Conservation (phyloP, 2,113 vertebrate species). For the Oenanthe oenanthe region DNA sequence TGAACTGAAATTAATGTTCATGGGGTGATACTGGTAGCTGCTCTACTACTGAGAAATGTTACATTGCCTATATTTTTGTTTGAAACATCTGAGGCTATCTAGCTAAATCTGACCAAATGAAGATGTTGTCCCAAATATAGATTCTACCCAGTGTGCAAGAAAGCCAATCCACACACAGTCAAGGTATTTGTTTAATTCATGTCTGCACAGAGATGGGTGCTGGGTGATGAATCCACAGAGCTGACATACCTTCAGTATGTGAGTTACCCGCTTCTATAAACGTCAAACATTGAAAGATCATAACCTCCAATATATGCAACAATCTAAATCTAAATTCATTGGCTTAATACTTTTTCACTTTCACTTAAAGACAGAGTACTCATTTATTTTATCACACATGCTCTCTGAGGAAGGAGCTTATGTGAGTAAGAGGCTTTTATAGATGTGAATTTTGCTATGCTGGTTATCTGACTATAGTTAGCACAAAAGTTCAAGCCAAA, state of each 20-base stretch:
- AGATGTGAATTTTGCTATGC: neutral
- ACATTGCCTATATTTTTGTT: too few relatives aligned
- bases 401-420: neutral
- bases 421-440: neutral
- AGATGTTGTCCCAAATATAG: neutral
- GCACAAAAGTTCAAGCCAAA: neutral
- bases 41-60: too few relatives aligned
- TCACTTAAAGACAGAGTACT: neutral
- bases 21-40: too few relatives aligned
- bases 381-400: neutral
- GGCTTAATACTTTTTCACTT: neutral
- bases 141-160: neutral
- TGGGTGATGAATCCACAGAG: neutral
- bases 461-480: neutral
- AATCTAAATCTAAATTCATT: neutral
- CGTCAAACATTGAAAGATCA: neutral
- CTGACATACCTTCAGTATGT: neutral
- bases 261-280: neutral
- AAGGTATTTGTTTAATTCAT: neutral
- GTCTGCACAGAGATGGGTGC: neutral
- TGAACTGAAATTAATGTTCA: too few relatives aligned
- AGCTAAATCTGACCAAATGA: too few relatives aligned
- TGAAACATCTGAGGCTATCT: too few relatives aligned
- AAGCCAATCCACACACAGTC: neutral
- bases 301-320: neutral